Percentiles rank a stretch among this genome's conserved stretches.
Evolutionary conservation across 2,888 invertebrate genomes (phyloP).

Genomic region (Melolontha melolontha): DNA sequence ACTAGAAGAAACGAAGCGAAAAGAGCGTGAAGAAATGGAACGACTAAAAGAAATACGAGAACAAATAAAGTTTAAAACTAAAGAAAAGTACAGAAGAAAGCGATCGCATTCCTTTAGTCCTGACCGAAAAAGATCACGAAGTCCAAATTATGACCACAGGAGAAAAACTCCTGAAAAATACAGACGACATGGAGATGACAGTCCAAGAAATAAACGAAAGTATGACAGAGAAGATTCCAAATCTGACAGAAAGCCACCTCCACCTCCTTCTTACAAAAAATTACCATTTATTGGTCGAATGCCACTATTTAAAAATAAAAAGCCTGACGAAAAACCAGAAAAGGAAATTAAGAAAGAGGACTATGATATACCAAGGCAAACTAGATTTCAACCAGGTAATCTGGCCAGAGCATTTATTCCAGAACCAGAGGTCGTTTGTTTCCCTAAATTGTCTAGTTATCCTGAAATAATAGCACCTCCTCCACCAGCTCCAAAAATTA

Average conservation of each 20-base stretch:
- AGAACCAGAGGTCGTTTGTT: conserved; percentile 64
- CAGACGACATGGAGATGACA: conserved; percentile 50
- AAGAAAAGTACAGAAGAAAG: conserved; percentile 59
- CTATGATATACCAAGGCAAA: conserved; percentile 61
- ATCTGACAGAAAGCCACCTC: conserved; percentile 56
- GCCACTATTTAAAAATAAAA: conserved; percentile 79
- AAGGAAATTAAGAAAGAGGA: conserved; percentile 70
- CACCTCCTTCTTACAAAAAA: conserved; percentile 73
- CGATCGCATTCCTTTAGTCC: conserved; percentile 52
- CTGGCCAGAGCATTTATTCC: conserved; percentile 63
- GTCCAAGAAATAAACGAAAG: conserved; percentile 52
- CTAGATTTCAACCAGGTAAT: conserved; percentile 63
- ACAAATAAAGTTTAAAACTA: conserved; percentile 62
- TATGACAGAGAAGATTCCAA: conserved; percentile 44
- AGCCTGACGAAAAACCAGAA: conserved; percentile 64
- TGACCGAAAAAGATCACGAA: conserved; percentile 48
- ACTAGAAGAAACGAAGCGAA: conserved; percentile 57
- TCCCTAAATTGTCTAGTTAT: conserved; percentile 62
- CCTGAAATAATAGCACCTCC: conserved; percentile 58
- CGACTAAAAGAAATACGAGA: conserved; percentile 56
- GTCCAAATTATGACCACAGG: conserved; percentile 53
- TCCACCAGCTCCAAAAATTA: conserved; percentile 51
- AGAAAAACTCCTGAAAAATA: conserved; percentile 52
- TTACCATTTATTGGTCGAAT: conserved; percentile 88
- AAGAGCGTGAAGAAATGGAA: conserved; percentile 61